phyloP scores from a whole-genome alignment of 2,113 vertebrate species.

The Rhegmatorhina hoffmannsi region DNA sequence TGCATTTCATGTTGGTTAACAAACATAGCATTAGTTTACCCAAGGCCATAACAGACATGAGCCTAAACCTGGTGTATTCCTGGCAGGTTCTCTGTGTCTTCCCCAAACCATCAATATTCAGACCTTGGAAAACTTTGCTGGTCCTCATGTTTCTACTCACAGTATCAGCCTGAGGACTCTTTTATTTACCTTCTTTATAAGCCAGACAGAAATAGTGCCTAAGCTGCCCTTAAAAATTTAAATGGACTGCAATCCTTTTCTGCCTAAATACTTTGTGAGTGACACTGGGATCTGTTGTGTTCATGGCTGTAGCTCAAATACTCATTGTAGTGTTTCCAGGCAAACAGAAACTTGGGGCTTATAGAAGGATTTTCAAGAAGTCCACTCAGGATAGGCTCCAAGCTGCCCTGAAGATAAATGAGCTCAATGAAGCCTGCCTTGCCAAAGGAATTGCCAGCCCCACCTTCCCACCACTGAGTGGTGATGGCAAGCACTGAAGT shows the following conservation, averaged over 20 bases:
- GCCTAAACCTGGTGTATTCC: not conserved
- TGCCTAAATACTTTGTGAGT: not conserved
- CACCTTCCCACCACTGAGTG: not conserved
- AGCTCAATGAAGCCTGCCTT: not conserved
- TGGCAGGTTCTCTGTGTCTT: not conserved
- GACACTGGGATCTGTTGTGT: not conserved
- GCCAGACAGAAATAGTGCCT: not conserved
- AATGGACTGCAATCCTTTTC: not conserved
- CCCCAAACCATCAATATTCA: not conserved
- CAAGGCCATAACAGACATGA: not conserved
- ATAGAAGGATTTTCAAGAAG: not conserved
- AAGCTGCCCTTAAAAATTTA: not conserved
- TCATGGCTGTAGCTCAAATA: not conserved
- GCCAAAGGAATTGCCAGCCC: not conserved
- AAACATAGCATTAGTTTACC: slow-evolving; percentile 20
- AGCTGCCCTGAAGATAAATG: not conserved
- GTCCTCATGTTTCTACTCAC: not conserved
- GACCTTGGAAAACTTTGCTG: not conserved
- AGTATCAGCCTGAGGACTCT: not conserved
- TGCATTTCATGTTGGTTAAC: slow-evolving; percentile 45
- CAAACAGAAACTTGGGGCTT: not conserved
- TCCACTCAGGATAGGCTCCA: not conserved
- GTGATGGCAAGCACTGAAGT: not conserved
- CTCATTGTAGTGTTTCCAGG: not conserved
- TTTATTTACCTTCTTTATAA: not conserved